A percentile compares a stretch with the other conserved stretches of the same genome.
Evolutionary conservation across 2,113 vertebrate species (phyloP).

Genomic region (Bos indicus): DNA sequence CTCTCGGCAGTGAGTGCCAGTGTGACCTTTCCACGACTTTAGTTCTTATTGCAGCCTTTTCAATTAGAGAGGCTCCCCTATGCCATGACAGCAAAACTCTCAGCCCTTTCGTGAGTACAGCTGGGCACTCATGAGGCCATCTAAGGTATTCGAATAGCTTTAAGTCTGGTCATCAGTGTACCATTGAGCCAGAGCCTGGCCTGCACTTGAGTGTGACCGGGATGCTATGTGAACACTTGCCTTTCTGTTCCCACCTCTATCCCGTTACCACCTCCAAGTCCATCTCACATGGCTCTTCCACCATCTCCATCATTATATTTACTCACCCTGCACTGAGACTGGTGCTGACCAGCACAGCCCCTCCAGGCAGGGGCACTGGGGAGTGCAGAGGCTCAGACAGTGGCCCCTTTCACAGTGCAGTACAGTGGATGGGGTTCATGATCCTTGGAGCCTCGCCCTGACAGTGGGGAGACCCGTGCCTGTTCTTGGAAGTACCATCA

Average conservation of each 20-base stretch:
- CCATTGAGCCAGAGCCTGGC: background rate
- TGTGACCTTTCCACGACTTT: background rate
- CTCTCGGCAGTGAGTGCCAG: background rate
- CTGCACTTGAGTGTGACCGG: background rate
- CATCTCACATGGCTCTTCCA: too few relatives aligned
- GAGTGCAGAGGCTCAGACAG: background rate
- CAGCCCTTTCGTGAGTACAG: constrained; percentile 50
- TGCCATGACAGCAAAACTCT: constrained; percentile 47
- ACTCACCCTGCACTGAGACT: background rate
- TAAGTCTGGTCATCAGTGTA: constrained; percentile 8
- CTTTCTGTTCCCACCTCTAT: background rate
- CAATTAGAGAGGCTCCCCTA: background rate
- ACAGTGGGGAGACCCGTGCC: background rate
- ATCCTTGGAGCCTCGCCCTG: background rate
- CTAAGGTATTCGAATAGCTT: constrained; percentile 3
- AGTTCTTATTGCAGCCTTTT: background rate
- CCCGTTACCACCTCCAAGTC: background rate
- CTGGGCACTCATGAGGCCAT: constrained; percentile 1
- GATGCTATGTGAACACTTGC: too few relatives aligned
- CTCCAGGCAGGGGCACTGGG: background rate
- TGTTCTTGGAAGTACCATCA: background rate
- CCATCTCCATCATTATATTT: background rate
- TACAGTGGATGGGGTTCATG: accelerated
- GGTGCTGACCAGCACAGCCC: background rate
- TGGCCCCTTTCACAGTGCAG: accelerated